Percentiles rank a stretch among this genome's conserved stretches.
phyloP scores from a whole-genome alignment of 2,113 vertebrate genomes.

The Charina bottae region DNA sequence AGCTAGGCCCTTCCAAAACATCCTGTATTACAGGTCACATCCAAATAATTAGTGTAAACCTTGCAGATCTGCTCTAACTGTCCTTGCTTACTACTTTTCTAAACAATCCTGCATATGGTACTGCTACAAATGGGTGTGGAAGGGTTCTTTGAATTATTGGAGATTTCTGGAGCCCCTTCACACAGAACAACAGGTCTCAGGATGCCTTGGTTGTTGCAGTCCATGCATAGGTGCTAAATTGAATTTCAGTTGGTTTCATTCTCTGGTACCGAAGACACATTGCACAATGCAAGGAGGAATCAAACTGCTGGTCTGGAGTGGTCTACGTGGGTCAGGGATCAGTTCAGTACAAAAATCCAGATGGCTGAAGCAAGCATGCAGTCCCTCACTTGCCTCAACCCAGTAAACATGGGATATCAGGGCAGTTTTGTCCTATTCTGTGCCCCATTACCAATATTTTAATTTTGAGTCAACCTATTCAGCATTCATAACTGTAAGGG shows the following conservation, averaged over 20 bases:
- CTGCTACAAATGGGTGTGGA: background rate
- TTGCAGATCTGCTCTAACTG: background rate
- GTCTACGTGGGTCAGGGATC: background rate
- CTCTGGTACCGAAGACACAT: background rate
- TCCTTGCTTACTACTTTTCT: background rate
- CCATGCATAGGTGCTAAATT: background rate
- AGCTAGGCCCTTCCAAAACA: background rate
- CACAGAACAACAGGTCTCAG: background rate
- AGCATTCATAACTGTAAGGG: slow-evolving; percentile 52
- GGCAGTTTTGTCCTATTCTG: background rate
- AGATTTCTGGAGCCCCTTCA: background rate
- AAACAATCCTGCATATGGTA: too few relatives aligned
- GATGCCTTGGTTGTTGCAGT: background rate
- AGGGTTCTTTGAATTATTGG: background rate
- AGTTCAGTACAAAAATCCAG: background rate
- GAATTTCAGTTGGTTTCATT: background rate
- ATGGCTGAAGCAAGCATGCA: background rate
- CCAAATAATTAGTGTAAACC: background rate
- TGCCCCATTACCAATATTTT: background rate
- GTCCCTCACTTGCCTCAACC: background rate
- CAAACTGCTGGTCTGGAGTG: background rate
- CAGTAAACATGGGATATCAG: background rate
- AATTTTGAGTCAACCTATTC: background rate
- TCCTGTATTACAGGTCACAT: background rate
- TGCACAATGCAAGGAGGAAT: background rate